Base-by-base conservation (phyloP, 2,888 invertebrate species). In the Nomada goodeniana region DNA sequence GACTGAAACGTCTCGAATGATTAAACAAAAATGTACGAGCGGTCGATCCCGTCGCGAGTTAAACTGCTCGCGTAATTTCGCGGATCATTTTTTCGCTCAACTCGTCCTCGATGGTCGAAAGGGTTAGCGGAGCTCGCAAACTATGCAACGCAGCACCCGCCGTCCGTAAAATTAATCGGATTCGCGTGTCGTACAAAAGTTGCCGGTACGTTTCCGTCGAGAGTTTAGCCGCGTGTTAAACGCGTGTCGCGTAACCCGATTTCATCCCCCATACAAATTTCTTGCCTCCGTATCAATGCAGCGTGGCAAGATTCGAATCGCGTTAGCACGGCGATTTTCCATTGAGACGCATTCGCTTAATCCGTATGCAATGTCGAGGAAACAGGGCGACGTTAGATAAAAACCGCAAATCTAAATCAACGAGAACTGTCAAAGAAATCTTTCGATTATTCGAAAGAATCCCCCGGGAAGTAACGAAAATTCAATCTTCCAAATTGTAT, bases 161-260 rank as follows among this genome's bases (percentile, higher is more conserved):
- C 60, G 29, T 36, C 60, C 60, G 29, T 36, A 36, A 60, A 60
- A 60, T 60, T 29, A 60, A 60, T 60, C 60, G 36, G 60, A 60
- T 36, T 60, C 29, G 36, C 60, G 57, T 57, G 57, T 57, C n/a
- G 36, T 23, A 60, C 36, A 36, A 36, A 60, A 60, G 60, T 60
- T 60, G 36, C 7, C n/a, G 36, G 60, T 60, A 60, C 36, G 11
- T 29, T 36, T 29, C 60, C 36, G 36, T 29, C 29, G 18, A 36
- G 60, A 60, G 60, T 60, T 36, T 60, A 36, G 36, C 18, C 59
- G 36, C 36, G 60, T 18, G 29, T 36, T 60, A 29, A 60, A 60
- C 60, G 18, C 60, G 60, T n/a, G 60, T 60, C 36, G 29, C 18
- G 60, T 29, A 60, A 60, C 60, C 18, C 36, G 18, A 60, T 60